Conservation (phyloP, 2,797 vertebrate species). For the Mallotus villosus region DNA sequence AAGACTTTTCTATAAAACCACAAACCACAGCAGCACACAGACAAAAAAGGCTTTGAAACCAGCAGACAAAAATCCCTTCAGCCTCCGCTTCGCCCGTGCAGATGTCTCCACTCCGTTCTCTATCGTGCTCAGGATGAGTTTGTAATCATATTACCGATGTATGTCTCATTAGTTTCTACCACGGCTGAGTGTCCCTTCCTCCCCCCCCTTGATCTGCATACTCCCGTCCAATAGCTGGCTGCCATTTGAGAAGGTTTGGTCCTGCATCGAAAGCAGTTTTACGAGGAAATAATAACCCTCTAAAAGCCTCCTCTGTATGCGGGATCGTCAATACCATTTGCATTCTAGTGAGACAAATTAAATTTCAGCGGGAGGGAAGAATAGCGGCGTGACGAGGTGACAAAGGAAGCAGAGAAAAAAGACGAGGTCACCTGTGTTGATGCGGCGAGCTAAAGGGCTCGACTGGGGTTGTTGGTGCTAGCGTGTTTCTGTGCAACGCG, state of each 20-base stretch:
- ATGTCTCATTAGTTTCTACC: constrained; percentile 74
- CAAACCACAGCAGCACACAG: background rate
- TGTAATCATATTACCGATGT: constrained; percentile 74
- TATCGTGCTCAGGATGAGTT: constrained; percentile 60
- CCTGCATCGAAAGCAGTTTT: constrained; percentile 75
- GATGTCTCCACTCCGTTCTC: constrained; percentile 49
- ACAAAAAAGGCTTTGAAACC: background rate
- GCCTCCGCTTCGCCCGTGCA: constrained; percentile 11
- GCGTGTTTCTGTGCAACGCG: background rate
- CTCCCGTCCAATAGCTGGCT: constrained; percentile 59
- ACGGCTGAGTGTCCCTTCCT: constrained; percentile 65
- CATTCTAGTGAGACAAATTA: constrained; percentile 72
- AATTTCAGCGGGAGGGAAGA: constrained; percentile 61
- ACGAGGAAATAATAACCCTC: constrained; percentile 67
- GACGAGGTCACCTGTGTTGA: constrained; percentile 19
- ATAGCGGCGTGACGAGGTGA: constrained; percentile 45
- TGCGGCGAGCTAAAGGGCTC: constrained; percentile 20
- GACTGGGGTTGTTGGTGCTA: background rate
- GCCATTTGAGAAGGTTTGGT: constrained; percentile 65
- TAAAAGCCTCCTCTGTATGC: constrained; percentile 73
- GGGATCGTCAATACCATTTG: constrained; percentile 67
- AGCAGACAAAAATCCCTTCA: constrained; percentile 12
- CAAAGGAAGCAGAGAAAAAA: constrained; percentile 43
- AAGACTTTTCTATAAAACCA: background rate
- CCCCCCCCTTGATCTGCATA: constrained; percentile 37